phyloP scores from a whole-genome alignment of 37 sponge, comb jelly and placozoan genomes.

The Diacarnus erythraeanus region DNA sequence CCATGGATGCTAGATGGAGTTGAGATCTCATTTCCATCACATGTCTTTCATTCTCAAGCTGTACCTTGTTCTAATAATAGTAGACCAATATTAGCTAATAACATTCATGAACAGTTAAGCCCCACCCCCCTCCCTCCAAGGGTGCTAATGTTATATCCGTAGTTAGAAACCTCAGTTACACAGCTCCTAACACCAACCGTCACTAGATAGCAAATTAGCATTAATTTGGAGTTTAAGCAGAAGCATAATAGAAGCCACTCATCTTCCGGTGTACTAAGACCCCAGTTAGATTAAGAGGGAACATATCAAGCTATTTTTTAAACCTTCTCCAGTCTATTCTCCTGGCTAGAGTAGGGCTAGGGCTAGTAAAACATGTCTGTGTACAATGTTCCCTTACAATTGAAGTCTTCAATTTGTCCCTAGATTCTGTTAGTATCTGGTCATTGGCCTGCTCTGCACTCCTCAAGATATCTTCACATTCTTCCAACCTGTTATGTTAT shows the following conservation, averaged over 20 bases:
- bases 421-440: conserved; percentile 14
- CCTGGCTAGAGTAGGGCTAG: too few relatives aligned
- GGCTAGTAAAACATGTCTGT: neutral
- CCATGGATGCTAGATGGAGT: neutral
- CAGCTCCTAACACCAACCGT: neutral
- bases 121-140: neutral
- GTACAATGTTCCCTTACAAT: conserved; percentile 16
- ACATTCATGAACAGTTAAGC: neutral
- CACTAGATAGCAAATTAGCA: too few relatives aligned
- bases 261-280: too few relatives aligned
- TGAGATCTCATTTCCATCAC: conserved; percentile 19
- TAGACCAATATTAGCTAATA: neutral
- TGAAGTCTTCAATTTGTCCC: conserved; percentile 8
- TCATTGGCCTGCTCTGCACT: conserved; percentile 9
- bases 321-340: too few relatives aligned
- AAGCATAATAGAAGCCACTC: too few relatives aligned
- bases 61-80: neutral
- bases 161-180: too few relatives aligned
- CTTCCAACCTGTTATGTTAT: conserved; percentile 7
- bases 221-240: too few relatives aligned
- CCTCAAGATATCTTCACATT: conserved; percentile 28
- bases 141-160: too few relatives aligned
- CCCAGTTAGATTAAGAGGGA: too few relatives aligned
- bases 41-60: neutral
- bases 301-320: too few relatives aligned